Percentiles rank a stretch among this genome's conserved stretches.
These are phyloP conservation scores for Erethizon dorsatum DNA, from an alignment of 2,797 vertebrate genomes.

Conservation along the genomic window DNA sequence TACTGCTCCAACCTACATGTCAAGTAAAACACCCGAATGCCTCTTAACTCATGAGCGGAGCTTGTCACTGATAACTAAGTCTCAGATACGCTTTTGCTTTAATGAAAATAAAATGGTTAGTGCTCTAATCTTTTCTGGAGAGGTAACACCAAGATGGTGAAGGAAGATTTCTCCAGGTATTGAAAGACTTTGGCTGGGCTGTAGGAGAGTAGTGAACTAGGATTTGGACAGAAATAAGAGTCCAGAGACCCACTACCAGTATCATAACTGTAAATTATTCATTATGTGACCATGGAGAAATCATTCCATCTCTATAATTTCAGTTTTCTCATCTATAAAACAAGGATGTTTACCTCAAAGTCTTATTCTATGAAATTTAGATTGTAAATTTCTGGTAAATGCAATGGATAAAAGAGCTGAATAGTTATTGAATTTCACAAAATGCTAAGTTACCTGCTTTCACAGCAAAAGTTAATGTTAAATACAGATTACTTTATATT, in stretches of 20 bases:
- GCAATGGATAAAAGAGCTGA: background rate
- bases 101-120: slow-evolving; percentile 10
- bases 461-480: background rate
- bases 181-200: background rate
- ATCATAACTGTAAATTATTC: background rate
- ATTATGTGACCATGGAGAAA: background rate
- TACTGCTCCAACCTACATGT: background rate
- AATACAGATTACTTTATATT: background rate
- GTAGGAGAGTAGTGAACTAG: background rate
- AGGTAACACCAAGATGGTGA: background rate
- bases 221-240: background rate
- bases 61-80: background rate
- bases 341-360: background rate
- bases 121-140: background rate
- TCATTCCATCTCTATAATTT: background rate
- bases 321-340: background rate
- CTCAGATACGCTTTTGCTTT: slow-evolving; percentile 35
- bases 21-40: slow-evolving; percentile 36
- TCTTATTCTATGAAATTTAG: background rate
- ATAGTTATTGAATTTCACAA: background rate
- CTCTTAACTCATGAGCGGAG: background rate
- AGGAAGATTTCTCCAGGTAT: background rate
- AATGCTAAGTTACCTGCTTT: background rate
- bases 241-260: background rate
- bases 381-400: background rate